Evolutionary conservation across 2,797 vertebrate species (phyloP).

Genomic region (Monodelphis domestica): DNA sequence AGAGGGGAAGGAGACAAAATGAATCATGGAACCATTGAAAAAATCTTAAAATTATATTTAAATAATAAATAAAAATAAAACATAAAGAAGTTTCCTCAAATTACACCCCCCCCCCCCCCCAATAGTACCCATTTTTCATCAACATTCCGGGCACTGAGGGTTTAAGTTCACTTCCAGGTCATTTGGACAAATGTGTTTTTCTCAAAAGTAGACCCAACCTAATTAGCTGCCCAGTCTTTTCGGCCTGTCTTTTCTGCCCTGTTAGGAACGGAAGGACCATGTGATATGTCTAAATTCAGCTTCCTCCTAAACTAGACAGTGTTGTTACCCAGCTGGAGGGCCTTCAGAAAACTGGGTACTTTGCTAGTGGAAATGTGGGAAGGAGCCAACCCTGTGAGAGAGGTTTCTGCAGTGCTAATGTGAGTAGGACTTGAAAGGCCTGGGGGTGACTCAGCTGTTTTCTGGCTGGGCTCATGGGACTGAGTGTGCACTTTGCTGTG

Average conservation of each 20-base stretch:
- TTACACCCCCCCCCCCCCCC: no score
- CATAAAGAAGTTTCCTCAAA: no score
- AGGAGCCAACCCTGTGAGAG: not conserved
- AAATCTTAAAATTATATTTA: no score
- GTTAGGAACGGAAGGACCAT: not conserved
- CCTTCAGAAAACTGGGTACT: constrained; percentile 29
- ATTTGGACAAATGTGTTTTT: not conserved
- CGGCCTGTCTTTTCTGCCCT: not conserved
- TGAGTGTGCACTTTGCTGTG: constrained; percentile 70
- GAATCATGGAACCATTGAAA: no score
- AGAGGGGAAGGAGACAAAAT: no score
- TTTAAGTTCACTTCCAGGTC: not conserved
- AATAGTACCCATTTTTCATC: not conserved
- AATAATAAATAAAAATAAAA: no score
- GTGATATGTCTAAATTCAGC: not conserved
- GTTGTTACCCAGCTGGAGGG: not conserved
- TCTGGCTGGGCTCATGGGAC: constrained; percentile 57
- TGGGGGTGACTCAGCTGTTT: constrained; percentile 83
- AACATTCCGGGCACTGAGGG: not conserved
- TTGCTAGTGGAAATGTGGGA: constrained; percentile 31
- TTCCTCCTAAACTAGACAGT: not conserved
- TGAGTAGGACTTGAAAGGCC: constrained; percentile 57
- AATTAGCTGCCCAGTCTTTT: constrained; percentile 15
- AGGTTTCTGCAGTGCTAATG: constrained; percentile 42
- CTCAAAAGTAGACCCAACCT: constrained; percentile 6